phyloP scores from a whole-genome alignment of 2,113 vertebrate genomes.

The Boleophthalmus pectinirostris region DNA sequence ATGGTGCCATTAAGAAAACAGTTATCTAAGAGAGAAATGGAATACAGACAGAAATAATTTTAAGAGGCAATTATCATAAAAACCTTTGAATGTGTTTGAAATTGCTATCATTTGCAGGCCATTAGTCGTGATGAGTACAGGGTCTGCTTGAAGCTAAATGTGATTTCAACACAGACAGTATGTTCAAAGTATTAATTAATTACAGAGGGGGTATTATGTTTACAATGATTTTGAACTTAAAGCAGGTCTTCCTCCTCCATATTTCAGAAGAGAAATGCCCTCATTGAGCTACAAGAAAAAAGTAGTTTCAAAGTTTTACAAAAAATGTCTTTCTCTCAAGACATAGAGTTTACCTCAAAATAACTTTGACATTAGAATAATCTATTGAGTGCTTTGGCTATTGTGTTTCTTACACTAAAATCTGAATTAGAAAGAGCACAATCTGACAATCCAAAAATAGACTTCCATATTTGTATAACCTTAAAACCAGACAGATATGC shows the following conservation, averaged over 20 bases:
- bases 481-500: not conserved
- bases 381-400: not conserved
- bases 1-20: not conserved
- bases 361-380: slow-evolving; percentile 12
- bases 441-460: not conserved
- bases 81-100: not conserved
- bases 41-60: too few species aligned
- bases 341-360: not conserved
- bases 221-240: not conserved
- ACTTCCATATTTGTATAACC: not conserved
- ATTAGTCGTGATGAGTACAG: slow-evolving; percentile 5
- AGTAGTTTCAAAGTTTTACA: not conserved
- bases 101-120: slow-evolving; percentile 5
- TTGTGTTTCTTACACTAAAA: not conserved
- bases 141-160: not conserved
- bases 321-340: not conserved
- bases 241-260: not conserved
- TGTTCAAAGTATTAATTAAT: slow-evolving; percentile 9
- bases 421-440: not conserved
- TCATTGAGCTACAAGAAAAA: not conserved
- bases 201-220: not conserved
- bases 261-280: not conserved
- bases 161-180: not conserved
- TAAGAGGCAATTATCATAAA: not conserved
- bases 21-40: not conserved